Conservation (phyloP, 2,113 vertebrate genomes). For the Pangasianodon gigas region DNA sequence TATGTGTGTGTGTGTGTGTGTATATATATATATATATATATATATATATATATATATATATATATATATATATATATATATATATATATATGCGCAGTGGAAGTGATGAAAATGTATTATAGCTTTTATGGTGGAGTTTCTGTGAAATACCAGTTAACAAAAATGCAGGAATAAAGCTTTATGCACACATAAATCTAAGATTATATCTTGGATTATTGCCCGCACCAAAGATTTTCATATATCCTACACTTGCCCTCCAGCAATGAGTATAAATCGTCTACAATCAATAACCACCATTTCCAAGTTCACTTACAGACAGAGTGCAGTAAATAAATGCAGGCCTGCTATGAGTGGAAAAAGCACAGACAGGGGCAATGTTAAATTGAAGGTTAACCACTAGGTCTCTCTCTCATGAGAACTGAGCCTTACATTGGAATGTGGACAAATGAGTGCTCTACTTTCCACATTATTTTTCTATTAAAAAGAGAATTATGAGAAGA, state of each 20-base stretch:
- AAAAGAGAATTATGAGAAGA: background rate
- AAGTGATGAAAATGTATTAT: no score
- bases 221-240: slow-evolving; percentile 37
- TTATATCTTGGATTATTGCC: slow-evolving; percentile 42
- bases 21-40: no score
- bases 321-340: slow-evolving; percentile 5
- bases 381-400: slow-evolving; percentile 50
- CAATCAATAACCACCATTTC: slow-evolving; percentile 39
- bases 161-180: slow-evolving; percentile 12
- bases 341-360: slow-evolving; percentile 2
- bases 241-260: slow-evolving; percentile 33
- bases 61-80: no score
- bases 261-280: slow-evolving; percentile 40
- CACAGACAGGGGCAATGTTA: slow-evolving; percentile 40
- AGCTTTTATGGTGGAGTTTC: background rate
- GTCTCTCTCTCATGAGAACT: slow-evolving; percentile 33
- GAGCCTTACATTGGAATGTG: slow-evolving; percentile 5
- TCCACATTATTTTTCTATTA: slow-evolving; percentile 34
- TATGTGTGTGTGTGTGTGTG: no score
- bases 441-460: slow-evolving; percentile 42
- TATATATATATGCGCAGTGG: no score
- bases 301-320: slow-evolving; percentile 18
- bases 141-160: slow-evolving; percentile 15
- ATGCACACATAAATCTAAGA: slow-evolving; percentile 34
- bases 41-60: no score